A percentile compares a stretch with the other conserved stretches of the same genome.
Evolutionary conservation across 64 coral and sea anemone genomes (phyloP).

Genomic region (Dendrophyllia cribrosa): DNA sequence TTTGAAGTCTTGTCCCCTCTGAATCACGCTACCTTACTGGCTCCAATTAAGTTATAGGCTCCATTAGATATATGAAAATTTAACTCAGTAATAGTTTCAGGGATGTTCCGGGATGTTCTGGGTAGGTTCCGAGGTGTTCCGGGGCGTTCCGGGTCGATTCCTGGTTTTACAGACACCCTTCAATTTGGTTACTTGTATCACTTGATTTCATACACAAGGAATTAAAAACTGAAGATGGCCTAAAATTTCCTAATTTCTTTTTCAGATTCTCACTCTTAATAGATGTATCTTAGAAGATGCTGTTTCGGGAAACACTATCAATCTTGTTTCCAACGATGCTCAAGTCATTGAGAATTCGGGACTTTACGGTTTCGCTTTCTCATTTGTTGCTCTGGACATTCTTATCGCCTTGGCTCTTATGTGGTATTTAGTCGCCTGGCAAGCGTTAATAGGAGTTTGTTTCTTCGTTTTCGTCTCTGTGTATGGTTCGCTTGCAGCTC

Average conservation of each 20-base stretch:
- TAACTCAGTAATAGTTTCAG: too few relatives aligned
- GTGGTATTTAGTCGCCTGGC: conserved; percentile 39
- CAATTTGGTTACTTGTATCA: too few relatives aligned
- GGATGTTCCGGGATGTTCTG: too few relatives aligned
- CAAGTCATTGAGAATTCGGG: not conserved
- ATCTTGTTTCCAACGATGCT: conserved; percentile 42
- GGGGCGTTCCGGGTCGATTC: too few relatives aligned
- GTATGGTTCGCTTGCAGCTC: not conserved
- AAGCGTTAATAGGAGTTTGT: not conserved
- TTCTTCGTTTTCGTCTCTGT: not conserved
- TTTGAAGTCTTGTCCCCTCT: too few relatives aligned
- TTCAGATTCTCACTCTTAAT: not conserved
- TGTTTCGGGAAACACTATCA: conserved; percentile 18
- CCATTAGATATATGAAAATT: too few relatives aligned
- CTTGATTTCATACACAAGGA: too few relatives aligned
- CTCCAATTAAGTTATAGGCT: too few relatives aligned
- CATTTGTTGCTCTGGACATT: not conserved
- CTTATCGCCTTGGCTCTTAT: not conserved
- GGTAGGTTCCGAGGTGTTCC: too few relatives aligned
- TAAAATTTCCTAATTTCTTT: not conserved
- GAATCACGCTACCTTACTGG: too few relatives aligned
- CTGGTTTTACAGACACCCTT: too few relatives aligned
- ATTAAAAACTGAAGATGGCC: too few relatives aligned
- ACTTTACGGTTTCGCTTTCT: not conserved
- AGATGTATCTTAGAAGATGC: not conserved